Evolutionary conservation across 1,140 invertebrate genomes (phyloP), one percentile per base, ranked within the genome.

Genomic region (Tenebrio molitor): DNA sequence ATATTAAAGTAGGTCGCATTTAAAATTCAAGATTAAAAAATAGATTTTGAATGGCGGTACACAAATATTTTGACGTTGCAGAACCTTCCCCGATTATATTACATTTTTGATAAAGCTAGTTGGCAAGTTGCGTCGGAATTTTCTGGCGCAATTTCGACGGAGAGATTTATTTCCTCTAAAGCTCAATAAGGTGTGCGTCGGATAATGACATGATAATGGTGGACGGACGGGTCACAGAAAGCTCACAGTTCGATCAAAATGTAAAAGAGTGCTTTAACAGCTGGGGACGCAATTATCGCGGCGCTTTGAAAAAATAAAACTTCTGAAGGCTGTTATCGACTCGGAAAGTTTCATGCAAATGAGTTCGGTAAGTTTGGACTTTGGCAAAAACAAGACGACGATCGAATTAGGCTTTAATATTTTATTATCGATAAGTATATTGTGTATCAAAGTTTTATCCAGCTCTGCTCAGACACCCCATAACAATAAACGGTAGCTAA

Each of bases 361-460:
- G 3, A 29, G 8, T 29, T 29, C 3, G 8, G 8, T 4, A 29
- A 29, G 25, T 29, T 29, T 50, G n/a, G 19, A 50, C 15, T 50
- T 50, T 15, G n/a, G n/a, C 17, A 50, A 50, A 50, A 50, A 19
- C n/a, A 50, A 50, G 17, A 4, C 6, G 44, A 21, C 6, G 19
- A 21, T n/a, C 25, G 8, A 29, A 29, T 29, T 29, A 4, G n/a
- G 16, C 19, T 50, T 50, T 50, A 50, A 50, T 58, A 58, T 58
- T 58, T 58, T 58, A 58, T 58, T 33, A 58, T 5, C 23, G 50
- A 29, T 58, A 58, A 58, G 50, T 58, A 58, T 58, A 58, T 58
- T 33, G 8, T 58, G 23, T 58, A 58, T 58, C 21, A 29, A 58
- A 58, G 50, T 58, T 58, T 58, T 58, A 14, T 25, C 15, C 50